Evolutionary conservation across 1,140 invertebrate genomes (phyloP), one percentile per base, ranked within the genome.

Genomic region (Lerema accius): DNA sequence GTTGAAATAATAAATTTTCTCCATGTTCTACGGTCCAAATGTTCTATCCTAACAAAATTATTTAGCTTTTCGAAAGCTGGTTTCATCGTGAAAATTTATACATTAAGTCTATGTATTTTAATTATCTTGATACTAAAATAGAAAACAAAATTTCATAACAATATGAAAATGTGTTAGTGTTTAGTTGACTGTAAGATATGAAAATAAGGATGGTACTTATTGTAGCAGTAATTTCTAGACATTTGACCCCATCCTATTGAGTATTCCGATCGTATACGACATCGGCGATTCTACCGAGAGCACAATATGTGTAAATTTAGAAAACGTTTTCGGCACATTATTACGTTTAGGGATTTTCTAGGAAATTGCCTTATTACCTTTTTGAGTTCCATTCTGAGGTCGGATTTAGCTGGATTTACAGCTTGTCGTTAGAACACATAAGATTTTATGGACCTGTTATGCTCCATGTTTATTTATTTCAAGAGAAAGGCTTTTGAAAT

Each of bases 251-350:
- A 71, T 73, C 73, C 49, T 56, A 82, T 82, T 84, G 70, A 46
- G 82, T 85, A 89, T 89, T 89, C 86, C 23, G 78, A 77, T 78
- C 84, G 73, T 79, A 76, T 76, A 59, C 79, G 66, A 75, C 73
- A 76, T 73, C 70, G 77, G 71, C 74, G 78, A 84, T 84, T 86
- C 78, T 63, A 73, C 72, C 73, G 66, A 71, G 74, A 80, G 71
- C 77, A 86, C 84, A 86, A 86, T 89, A 80, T 86, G 84, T 89
- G 82, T 86, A 89, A 89, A 86, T 86, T 86, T 87, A 84, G 78
- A 81, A 84, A 89, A 78, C 84, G 80, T 81, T 86, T 85, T 84
- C 80, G 83, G 79, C 78, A 82, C 84, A 89, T 89, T 89, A 86
- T 87, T 86, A 86, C 86, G 76, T 87, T 84, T 83, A 80, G 82